Evolutionary conservation across 1,140 invertebrate species (phyloP), one percentile per base, ranked within the genome.

Genomic region (Atopsyche davidsoni): DNA sequence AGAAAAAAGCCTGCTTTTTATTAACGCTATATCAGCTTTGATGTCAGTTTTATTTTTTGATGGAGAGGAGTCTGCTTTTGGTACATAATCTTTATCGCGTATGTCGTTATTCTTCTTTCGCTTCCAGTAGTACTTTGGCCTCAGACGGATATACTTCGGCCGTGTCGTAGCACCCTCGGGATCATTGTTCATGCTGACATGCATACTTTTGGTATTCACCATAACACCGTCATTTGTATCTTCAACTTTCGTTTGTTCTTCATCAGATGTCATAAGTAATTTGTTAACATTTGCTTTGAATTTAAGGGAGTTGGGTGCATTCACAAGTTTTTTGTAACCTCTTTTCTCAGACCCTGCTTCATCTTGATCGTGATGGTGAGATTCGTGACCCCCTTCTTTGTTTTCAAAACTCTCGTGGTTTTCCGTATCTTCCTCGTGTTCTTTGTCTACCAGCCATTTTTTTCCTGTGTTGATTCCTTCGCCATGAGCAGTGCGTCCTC

Each of bases 401-500:
- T 55, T 45, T 21, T 54, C 51, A 41, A 50, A 59, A 34, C 47
- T 42, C 10, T 62, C 51, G 23, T 34, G 40, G 53, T 60, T 59
- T n/a, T 58, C 28, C 32, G 41, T 49, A 24, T 54, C 68, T 49
- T 64, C 60, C 48, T 64, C 63, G 35, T 68, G n/a, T n/a, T n/a
- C 65, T 14, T 62, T 57, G 13, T 70, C 63, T 16, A 42, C 50
- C 52, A 65, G 59, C 58, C 68, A 61, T 53, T 65, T 59, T 24
- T 53, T 61, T 28, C 67, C 59, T 53, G 66, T 63, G 40, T 67
- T 57, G 47, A 63, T 40, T 46, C 68, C 58, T 42, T 71, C 60
- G 41, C 61, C 61, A 14, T 64, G 58, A 36, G 58, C 55, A 36
- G 61, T 64, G 39, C 64, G 62, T 45, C 58, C 54, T n/a, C 51